Base-by-base conservation (phyloP, 2,113 vertebrate genomes). In the Siniperca knerii region DNA sequence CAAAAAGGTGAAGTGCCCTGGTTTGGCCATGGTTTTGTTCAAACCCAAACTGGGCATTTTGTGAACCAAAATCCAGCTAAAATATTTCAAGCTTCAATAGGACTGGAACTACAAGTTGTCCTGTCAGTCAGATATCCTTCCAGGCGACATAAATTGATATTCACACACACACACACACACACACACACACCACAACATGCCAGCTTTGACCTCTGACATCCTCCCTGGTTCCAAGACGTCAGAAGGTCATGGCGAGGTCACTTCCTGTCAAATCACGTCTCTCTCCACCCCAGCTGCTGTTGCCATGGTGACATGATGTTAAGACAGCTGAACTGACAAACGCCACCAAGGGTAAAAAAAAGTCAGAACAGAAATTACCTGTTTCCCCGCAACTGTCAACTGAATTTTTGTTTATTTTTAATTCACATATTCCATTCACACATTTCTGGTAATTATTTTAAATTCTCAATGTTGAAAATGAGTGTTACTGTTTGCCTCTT, bases 241-340 rank as follows among this genome's bases (percentile, higher is more conserved):
- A 61, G 60, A 64, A 79, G 84, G 87, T 77, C 85, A 82, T 4
- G 52, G 58, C 13, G 33, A 77, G 86, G 90, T 84, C 84, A 83
- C 72, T 83, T 90, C 77, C 89, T 84, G 77, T 89, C 87, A 82
- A 77, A 12, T 66, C 44, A 83, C 72, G 9, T 68, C 66, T 65
- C 66, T 61, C 57, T 86, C 64, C 50, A 65, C 60, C 55, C 67
- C 12, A 58, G 37, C 82, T 52, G 55, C 75, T 75, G 44, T 84
- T 87, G 80, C 83, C 69, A 68, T 86, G 75, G 81, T 64, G 44
- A 87, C 42, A 10, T 25, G 0, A 54, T 74, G 35, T 54, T 35
- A 55, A 73, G 85, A 84, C 78, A 82, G 79, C 33, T 74, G 67
- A 70, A 25, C 15, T 82, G 78, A 85, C 7, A n/a, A 18, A 50